Evolutionary conservation across 2,797 vertebrate species (phyloP).

Genomic region (Takifugu rubripes): DNA sequence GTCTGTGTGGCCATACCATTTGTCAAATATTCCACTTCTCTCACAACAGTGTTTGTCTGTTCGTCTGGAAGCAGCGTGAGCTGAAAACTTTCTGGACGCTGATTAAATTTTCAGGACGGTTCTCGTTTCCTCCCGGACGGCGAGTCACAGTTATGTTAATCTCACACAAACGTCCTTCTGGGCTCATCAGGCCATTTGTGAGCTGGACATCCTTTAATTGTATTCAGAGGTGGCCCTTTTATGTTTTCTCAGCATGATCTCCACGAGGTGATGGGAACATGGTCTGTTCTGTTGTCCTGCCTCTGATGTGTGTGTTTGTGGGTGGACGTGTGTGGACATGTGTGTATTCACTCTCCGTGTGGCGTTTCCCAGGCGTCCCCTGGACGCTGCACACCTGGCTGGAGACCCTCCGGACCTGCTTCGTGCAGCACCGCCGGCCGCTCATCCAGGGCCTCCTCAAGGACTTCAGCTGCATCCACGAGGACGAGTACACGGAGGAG

Average conservation of each 20-base stretch:
- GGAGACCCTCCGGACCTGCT: slow-evolving; percentile 78
- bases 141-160: slow-evolving; percentile 12
- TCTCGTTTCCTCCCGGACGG: not conserved
- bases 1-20: too few species aligned
- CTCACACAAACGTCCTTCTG: slow-evolving; percentile 9
- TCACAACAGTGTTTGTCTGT: too few species aligned
- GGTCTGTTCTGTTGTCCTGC: slow-evolving; percentile 52
- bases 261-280: slow-evolving; percentile 57
- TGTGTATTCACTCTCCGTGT: slow-evolving; percentile 41
- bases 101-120: too few species aligned
- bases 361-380: slow-evolving; percentile 73
- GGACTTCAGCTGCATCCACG: slow-evolving; percentile 81
- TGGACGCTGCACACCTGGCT: slow-evolving; percentile 85
- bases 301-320: not conserved
- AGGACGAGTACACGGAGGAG: slow-evolving; percentile 81
- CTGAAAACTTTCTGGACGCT: too few species aligned
- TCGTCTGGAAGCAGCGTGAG: too few species aligned
- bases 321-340: not conserved
- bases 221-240: slow-evolving; percentile 13
- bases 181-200: slow-evolving; percentile 3
- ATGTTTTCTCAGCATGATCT: slow-evolving; percentile 7
- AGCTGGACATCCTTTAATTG: slow-evolving; percentile 14
- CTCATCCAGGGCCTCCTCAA: slow-evolving; percentile 81
- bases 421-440: slow-evolving; percentile 75
- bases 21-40: too few species aligned